A percentile compares a stretch with the other conserved stretches of the same genome.
Conservation (phyloP, 2,888 invertebrate genomes). For the Caenorhabditis uteleia region DNA sequence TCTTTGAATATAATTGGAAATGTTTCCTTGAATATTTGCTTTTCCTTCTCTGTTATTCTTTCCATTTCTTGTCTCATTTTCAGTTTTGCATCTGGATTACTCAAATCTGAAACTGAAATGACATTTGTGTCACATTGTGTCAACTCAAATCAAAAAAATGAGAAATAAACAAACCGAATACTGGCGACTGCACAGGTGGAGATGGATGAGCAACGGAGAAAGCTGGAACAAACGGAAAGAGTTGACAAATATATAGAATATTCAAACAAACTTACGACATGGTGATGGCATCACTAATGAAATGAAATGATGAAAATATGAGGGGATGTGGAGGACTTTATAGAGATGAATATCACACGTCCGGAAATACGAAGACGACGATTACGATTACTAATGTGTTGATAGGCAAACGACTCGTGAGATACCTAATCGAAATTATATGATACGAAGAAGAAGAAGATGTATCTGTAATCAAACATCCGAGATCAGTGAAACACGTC, state of each 20-base stretch:
- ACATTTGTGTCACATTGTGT: background rate
- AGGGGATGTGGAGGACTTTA: too few species aligned
- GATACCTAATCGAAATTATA: too few species aligned
- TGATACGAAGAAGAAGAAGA: too few species aligned
- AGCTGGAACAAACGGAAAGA: conserved; percentile 10
- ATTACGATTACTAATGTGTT: too few species aligned
- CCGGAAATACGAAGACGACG: too few species aligned
- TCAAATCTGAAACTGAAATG: conserved; percentile 33
- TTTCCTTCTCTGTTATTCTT: conserved; percentile 19
- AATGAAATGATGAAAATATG: background rate
- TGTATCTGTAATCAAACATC: too few species aligned
- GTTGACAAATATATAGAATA: background rate
- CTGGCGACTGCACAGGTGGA: conserved; percentile 16
- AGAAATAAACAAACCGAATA: conserved; percentile 14
- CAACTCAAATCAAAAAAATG: background rate
- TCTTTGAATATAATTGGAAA: conserved; percentile 34
- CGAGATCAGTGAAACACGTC: too few species aligned
- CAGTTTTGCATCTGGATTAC: conserved; percentile 27
- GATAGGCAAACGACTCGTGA: too few species aligned
- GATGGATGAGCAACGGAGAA: too few species aligned
- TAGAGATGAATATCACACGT: too few species aligned
- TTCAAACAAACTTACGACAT: conserved; percentile 18
- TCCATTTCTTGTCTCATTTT: conserved; percentile 34
- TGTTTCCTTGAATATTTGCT: conserved; percentile 33
- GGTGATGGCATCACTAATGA: conserved; percentile 16